Evolutionary conservation across 2,797 vertebrate species (phyloP).

Genomic region (Vultur gryphus): DNA sequence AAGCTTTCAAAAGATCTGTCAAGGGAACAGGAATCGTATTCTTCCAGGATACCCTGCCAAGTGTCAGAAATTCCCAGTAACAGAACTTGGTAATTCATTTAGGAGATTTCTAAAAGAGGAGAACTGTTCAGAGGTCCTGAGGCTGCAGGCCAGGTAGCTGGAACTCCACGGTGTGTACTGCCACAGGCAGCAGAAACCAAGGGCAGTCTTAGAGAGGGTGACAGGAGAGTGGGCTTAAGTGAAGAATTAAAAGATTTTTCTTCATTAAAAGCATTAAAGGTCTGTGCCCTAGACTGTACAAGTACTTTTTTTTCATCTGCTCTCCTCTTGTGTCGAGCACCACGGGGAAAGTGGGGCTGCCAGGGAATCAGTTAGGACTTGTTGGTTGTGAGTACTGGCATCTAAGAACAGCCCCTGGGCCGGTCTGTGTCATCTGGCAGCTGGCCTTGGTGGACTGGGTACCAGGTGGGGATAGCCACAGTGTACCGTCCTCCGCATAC

Average conservation of each 20-base stretch:
- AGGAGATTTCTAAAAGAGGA: background rate
- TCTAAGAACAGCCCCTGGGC: background rate
- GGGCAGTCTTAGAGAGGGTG: background rate
- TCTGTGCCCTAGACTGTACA: background rate
- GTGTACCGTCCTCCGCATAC: accelerated
- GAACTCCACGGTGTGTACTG: background rate
- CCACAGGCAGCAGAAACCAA: background rate
- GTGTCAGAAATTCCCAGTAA: background rate
- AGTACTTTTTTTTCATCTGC: background rate
- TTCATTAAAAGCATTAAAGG: background rate
- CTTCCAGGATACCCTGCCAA: background rate
- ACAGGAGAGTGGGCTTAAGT: background rate
- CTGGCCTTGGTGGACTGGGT: background rate
- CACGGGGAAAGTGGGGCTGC: background rate
- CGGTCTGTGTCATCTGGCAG: background rate
- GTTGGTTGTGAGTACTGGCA: background rate
- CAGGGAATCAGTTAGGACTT: background rate
- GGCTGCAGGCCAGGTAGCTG: background rate
- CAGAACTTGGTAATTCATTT: background rate
- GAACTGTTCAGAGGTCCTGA: background rate
- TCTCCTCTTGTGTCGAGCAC: background rate
- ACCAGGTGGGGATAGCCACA: accelerated
- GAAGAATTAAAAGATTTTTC: background rate
- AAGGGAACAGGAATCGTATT: background rate
- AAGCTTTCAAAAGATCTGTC: background rate